Percentiles rank a stretch among this genome's conserved stretches.
Conservation (phyloP, 2,888 invertebrate species). For the Orgyia antiqua region DNA sequence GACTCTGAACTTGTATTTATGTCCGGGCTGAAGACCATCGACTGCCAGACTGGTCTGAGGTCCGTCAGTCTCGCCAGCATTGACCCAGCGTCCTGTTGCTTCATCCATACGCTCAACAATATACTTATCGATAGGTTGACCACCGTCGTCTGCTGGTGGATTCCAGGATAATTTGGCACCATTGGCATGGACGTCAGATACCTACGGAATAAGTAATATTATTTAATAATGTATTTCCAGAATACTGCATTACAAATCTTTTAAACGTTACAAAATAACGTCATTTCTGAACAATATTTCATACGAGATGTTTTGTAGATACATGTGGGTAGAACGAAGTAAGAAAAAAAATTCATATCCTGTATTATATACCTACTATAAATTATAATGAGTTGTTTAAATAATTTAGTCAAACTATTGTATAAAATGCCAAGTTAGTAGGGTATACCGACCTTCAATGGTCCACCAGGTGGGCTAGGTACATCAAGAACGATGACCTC, state of each 20-base stretch:
- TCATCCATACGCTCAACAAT: slow-evolving; percentile 97
- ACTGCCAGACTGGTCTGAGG: slow-evolving; percentile 86
- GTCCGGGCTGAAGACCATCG: slow-evolving; percentile 93
- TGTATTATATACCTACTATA: too few species aligned
- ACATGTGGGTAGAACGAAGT: too few species aligned
- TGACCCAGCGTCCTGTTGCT: slow-evolving; percentile 94
- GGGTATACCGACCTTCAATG: slow-evolving; percentile 84
- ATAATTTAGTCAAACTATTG: too few species aligned
- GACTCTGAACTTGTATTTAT: slow-evolving; percentile 98
- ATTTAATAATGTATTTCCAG: too few species aligned
- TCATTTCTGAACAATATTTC: too few species aligned
- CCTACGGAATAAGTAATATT: too few species aligned
- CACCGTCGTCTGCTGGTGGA: slow-evolving; percentile 96
- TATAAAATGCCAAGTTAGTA: too few species aligned
- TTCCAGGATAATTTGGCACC: slow-evolving; percentile 95
- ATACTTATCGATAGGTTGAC: slow-evolving; percentile 95
- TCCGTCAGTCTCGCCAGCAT: slow-evolving; percentile 94
- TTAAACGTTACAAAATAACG: too few species aligned
- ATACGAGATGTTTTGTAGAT: too few species aligned
- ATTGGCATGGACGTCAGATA: slow-evolving; percentile 91
- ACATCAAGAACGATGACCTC: slow-evolving; percentile 93
- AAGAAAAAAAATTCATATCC: too few species aligned
- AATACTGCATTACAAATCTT: too few species aligned
- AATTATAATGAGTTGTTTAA: too few species aligned
- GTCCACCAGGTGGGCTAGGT: slow-evolving; percentile 94